A percentile compares a stretch with the other conserved stretches of the same genome.
phyloP scores from a whole-genome alignment of 2,113 vertebrate genomes.

The Hippocampus barbouri region DNA sequence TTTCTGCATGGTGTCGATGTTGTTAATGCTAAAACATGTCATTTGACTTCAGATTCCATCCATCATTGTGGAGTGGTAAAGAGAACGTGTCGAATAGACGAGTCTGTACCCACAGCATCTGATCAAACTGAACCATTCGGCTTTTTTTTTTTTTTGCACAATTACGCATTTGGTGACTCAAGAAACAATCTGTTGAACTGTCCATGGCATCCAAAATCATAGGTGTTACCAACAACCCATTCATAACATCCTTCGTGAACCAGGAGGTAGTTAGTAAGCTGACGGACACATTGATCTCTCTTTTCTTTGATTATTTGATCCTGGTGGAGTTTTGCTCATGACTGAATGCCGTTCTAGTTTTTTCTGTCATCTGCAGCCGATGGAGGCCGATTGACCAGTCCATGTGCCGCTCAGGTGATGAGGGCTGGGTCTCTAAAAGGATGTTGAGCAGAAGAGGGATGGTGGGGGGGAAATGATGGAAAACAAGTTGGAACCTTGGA shows the following conservation, averaged over 20 bases:
- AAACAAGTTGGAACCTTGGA: slow-evolving; percentile 62
- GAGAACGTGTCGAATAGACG: too few relatives aligned
- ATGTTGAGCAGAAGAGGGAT: slow-evolving; percentile 17
- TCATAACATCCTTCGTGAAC: neutral
- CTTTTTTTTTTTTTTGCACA: too few relatives aligned
- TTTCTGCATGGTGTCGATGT: too few relatives aligned
- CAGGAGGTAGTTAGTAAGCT: neutral
- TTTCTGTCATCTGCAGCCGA: neutral
- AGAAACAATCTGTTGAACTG: neutral
- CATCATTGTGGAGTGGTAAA: too few relatives aligned
- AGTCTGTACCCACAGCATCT: too few relatives aligned
- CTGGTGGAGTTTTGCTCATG: neutral
- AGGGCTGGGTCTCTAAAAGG: slow-evolving; percentile 22
- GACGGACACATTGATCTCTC: neutral
- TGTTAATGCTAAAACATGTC: too few relatives aligned
- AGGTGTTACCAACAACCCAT: neutral
- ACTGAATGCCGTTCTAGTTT: neutral
- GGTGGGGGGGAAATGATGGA: slow-evolving; percentile 14
- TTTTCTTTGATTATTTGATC: neutral
- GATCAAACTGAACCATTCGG: too few relatives aligned
- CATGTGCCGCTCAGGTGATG: slow-evolving; percentile 49
- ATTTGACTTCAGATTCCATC: too few relatives aligned
- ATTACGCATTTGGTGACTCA: neutral
- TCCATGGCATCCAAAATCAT: neutral
- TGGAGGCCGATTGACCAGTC: slow-evolving; percentile 1